Evolutionary conservation across 2,113 vertebrate genomes (phyloP).

Genomic region (Mustelus asterias): DNA sequence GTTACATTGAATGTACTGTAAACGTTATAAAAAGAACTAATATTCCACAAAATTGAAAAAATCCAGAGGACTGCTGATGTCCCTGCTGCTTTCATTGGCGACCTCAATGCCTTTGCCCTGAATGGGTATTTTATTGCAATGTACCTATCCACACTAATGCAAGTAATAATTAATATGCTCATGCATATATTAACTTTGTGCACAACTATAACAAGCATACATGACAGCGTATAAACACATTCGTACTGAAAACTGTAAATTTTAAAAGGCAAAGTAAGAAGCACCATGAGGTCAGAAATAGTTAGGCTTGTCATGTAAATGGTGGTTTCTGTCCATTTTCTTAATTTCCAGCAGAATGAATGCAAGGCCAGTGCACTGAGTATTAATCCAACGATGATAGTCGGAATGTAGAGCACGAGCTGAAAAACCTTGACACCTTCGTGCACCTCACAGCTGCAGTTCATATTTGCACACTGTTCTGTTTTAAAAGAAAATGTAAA

Average conservation of each 20-base stretch:
- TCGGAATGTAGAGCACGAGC: background rate
- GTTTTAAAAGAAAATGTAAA: background rate
- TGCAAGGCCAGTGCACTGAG: background rate
- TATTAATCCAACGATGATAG: background rate
- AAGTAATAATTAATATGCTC: background rate
- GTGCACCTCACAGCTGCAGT: background rate
- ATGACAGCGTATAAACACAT: no score
- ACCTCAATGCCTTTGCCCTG: background rate
- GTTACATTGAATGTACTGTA: background rate
- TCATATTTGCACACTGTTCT: background rate
- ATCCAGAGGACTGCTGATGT: background rate
- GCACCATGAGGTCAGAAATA: background rate
- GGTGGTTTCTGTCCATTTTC: constrained; percentile 4
- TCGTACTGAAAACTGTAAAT: background rate
- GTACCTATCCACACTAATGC: background rate
- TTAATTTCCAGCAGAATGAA: constrained; percentile 10
- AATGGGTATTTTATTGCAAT: constrained; percentile 15
- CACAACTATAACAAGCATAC: background rate
- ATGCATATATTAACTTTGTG: background rate
- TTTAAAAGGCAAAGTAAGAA: background rate
- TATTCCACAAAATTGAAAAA: background rate
- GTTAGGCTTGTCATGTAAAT: constrained; percentile 21
- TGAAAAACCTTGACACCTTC: background rate
- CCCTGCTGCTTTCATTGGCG: background rate
- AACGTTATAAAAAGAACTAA: background rate